A percentile compares a stretch with the other conserved stretches of the same genome.
phyloP scores from a whole-genome alignment of 2,113 vertebrate species.

The Channa maculata region DNA sequence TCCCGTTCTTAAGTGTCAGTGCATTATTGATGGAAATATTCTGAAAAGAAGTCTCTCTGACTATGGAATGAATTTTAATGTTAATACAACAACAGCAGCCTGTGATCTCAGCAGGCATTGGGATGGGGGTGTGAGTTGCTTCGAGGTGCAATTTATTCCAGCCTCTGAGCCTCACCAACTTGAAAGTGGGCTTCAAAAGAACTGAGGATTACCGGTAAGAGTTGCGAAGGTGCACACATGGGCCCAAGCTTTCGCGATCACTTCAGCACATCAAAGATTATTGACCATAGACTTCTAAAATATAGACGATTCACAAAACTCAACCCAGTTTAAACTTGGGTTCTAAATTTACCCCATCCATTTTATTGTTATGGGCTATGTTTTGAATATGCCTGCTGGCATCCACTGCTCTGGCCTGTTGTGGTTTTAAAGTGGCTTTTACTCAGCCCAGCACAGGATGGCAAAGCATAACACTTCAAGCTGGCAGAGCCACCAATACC shows the following conservation, averaged over 20 bases:
- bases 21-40: constrained; percentile 75
- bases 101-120: constrained; percentile 84
- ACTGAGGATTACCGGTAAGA: constrained; percentile 69
- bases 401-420: constrained; percentile 41
- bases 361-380: constrained; percentile 43
- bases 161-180: constrained; percentile 74
- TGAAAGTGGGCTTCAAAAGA: constrained; percentile 84
- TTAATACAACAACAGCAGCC: constrained; percentile 79
- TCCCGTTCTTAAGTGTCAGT: constrained; percentile 64
- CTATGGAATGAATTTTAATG: constrained; percentile 81
- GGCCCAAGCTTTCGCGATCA: constrained; percentile 41
- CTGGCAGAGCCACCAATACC: constrained; percentile 57
- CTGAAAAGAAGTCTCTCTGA: constrained; percentile 69
- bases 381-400: constrained; percentile 55
- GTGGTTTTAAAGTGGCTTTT: constrained; percentile 67
- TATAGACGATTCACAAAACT: constrained; percentile 39
- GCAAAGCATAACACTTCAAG: constrained; percentile 58
- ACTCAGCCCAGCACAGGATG: constrained; percentile 62
- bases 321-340: constrained; percentile 16
- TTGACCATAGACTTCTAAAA: constrained; percentile 60
- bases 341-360: constrained; percentile 34
- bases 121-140: constrained; percentile 69
- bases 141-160: constrained; percentile 82
- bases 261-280: constrained; percentile 71
- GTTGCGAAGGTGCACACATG: constrained; percentile 42